Evolutionary conservation across 2,888 invertebrate species (phyloP).

Genomic region (Nemotelus nigrinus): DNA sequence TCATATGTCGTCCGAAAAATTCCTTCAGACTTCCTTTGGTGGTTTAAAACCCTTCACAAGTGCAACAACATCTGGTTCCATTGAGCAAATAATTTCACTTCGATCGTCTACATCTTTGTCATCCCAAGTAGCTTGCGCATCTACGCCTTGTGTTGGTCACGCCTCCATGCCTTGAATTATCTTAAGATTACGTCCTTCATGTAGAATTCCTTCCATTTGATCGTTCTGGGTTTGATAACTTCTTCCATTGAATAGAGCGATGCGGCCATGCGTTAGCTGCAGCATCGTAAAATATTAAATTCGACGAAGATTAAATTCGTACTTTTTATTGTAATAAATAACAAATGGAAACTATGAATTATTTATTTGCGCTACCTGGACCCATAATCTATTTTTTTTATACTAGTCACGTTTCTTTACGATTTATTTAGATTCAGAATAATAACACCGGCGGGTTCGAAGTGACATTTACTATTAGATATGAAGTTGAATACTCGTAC

Average conservation of each 20-base stretch:
- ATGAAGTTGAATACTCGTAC: too few relatives aligned
- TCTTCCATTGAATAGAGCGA: not conserved
- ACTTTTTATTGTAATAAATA: too few relatives aligned
- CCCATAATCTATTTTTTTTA: too few relatives aligned
- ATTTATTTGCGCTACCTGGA: too few relatives aligned
- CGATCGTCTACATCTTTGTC: constrained; percentile 46
- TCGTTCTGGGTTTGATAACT: constrained; percentile 38
- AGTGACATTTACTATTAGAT: too few relatives aligned
- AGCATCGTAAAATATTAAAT: too few relatives aligned
- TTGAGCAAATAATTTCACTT: constrained; percentile 31
- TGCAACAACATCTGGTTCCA: constrained; percentile 42
- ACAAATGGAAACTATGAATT: too few relatives aligned
- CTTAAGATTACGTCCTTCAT: not conserved
- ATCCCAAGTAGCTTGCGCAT: constrained; percentile 18
- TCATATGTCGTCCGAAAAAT: not conserved
- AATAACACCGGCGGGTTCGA: too few relatives aligned
- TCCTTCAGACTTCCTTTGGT: not conserved
- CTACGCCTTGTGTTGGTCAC: not conserved
- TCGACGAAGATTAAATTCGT: too few relatives aligned
- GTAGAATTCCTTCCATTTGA: constrained; percentile 38
- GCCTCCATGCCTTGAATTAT: not conserved
- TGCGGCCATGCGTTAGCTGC: too few relatives aligned
- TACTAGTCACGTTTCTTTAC: too few relatives aligned
- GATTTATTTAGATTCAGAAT: too few relatives aligned
- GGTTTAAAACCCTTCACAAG: constrained; percentile 31